Conservation (phyloP, 2,113 vertebrate genomes). For the Ammodytes dubius region DNA sequence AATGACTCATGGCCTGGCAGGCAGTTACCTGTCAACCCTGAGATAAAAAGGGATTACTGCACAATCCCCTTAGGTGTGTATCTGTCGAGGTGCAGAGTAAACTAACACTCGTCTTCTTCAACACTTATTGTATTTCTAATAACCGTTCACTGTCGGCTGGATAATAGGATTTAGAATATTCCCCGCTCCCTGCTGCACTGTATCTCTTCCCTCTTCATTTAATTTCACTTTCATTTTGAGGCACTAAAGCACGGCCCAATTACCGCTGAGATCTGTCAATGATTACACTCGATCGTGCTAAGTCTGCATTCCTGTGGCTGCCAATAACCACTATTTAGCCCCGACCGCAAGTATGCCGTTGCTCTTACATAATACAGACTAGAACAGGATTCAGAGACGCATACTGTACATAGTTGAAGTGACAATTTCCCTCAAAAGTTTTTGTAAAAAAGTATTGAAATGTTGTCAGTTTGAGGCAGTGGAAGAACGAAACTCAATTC, state of each 20-base stretch:
- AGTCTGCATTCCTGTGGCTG: conserved; percentile 11
- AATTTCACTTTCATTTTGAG: background rate
- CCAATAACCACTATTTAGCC: conserved; percentile 22
- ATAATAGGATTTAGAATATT: conserved; percentile 11
- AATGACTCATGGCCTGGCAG: conserved; percentile 3
- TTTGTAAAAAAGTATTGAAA: too few relatives aligned
- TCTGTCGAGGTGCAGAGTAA: conserved; percentile 16
- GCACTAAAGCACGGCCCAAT: background rate
- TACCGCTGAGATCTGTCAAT: conserved; percentile 14
- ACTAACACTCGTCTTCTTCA: conserved; percentile 18
- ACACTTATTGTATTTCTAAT: conserved; percentile 20
- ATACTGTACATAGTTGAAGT: too few relatives aligned
- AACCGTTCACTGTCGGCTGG: conserved; percentile 13
- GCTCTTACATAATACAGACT: background rate
- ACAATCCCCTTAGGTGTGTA: conserved; percentile 5
- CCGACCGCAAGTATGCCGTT: conserved; percentile 20
- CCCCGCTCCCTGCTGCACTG: background rate
- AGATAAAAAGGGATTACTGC: conserved; percentile 41
- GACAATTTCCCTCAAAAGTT: background rate
- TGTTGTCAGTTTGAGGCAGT: background rate
- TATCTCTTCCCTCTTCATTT: background rate
- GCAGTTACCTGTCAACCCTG: conserved; percentile 23
- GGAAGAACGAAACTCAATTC: background rate
- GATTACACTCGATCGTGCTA: conserved; percentile 9
- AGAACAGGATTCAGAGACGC: background rate